A percentile compares a stretch with the other conserved stretches of the same genome.
Evolutionary conservation across 1,140 invertebrate species (phyloP).

Genomic region (Drosophila teissieri): DNA sequence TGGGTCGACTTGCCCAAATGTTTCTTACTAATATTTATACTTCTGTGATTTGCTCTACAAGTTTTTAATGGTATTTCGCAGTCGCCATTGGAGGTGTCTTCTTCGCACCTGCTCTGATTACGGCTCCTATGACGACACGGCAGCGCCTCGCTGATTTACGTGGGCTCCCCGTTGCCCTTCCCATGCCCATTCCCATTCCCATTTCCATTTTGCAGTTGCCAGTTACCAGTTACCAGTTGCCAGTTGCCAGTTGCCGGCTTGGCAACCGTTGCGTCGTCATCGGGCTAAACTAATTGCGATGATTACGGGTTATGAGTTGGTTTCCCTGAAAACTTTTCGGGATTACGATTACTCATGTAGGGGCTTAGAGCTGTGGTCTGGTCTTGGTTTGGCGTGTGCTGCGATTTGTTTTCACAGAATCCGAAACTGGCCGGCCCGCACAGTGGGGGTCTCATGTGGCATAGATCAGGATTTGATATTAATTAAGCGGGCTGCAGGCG

Average conservation of each 20-base stretch:
- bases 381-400: constrained; percentile 31
- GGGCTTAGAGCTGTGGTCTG: constrained; percentile 37
- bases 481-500: constrained; percentile 32
- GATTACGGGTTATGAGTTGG: constrained; percentile 58
- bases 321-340: constrained; percentile 52
- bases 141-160: constrained; percentile 16
- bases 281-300: constrained; percentile 50
- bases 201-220: constrained; percentile 21
- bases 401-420: constrained; percentile 35
- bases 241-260: constrained; percentile 11
- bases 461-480: constrained; percentile 43
- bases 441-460: constrained; percentile 28
- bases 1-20: too few species aligned
- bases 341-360: constrained; percentile 64
- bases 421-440: constrained; percentile 14
- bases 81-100: background rate
- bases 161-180: background rate
- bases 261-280: constrained; percentile 39
- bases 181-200: background rate
- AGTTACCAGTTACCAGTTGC: background rate
- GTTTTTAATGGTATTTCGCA: constrained; percentile 10
- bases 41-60: too few species aligned
- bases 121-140: constrained; percentile 39
- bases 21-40: too few species aligned
- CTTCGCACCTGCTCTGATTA: constrained; percentile 25